Evolutionary conservation across 2,888 invertebrate species (phyloP), one percentile per base, ranked within the genome.

Genomic region (Nezara viridula): DNA sequence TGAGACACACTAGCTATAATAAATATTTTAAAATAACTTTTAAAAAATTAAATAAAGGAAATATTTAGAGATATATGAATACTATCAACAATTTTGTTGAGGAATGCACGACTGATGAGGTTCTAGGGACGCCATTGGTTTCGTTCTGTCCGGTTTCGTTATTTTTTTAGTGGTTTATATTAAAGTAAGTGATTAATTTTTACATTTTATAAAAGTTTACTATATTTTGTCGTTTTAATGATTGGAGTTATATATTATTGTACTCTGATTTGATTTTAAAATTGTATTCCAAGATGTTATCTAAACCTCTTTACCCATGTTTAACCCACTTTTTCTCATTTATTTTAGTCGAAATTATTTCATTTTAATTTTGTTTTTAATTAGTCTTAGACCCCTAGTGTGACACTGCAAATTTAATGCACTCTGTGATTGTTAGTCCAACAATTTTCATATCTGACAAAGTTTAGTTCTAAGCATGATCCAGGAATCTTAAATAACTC

Each of bases 91-190:
- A 1, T 6, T 9, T 32, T 44, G n/a, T 81, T 44, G 12, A 81
- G 6, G n/a, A 47, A 81, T 44, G 24, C n/a, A 9, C 24, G 44
- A 44, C 81, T 44, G 81, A 81, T 44, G 81, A 81, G 24, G 44
- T 81, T 81, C 14, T 81, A 12, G 27, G 81, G 81, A 81, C 81
- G 81, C 81, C 81, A 81, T 81, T 81, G 44, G 44, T 40, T 81
- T 81, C n/a, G 81, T 40, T 37, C 44, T 81, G 44, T 81, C 81
- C 81, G 81, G 81, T 81, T 44, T 81, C 44, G 44, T 81, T 81
- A 44, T 44, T 47, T 81, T 81, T 81, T 81, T 24, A 44, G 24
- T 44, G 40, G 44, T n/a, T 81, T 44, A 44, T 81, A 81, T 37
- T 47, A 47, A 73, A 81, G 81, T 81, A 44, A 81, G 81, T 81